These are phyloP conservation scores for Penaeus vannamei DNA, from an alignment of 1,140 invertebrate species.

Conservation along the genomic window DNA sequence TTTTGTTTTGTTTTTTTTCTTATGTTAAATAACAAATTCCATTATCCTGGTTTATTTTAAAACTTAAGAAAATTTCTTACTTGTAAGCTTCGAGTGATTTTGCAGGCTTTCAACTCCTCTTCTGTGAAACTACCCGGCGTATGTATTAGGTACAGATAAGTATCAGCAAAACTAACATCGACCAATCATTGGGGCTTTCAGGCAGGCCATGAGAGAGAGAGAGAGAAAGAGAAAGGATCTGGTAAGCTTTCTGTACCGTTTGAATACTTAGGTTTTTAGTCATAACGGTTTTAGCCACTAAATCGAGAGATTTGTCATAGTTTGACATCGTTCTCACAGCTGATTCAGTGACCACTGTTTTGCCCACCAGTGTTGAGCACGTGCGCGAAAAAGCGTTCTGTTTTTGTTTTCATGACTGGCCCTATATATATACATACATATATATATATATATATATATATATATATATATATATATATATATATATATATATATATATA, in stretches of 20 bases:
- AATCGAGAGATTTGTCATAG: background rate
- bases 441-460: background rate
- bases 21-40: too few species aligned
- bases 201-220: background rate
- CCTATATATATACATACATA: background rate
- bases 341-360: too few species aligned
- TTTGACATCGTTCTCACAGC: background rate
- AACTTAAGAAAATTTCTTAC: too few species aligned
- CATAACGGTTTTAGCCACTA: background rate
- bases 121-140: too few species aligned
- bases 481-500: conserved; percentile 22
- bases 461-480: conserved; percentile 16
- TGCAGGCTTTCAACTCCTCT: too few species aligned
- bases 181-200: background rate
- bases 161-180: background rate
- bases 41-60: too few species aligned
- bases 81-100: too few species aligned
- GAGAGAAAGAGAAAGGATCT: too few species aligned
- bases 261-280: background rate
- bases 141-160: background rate
- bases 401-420: too few species aligned
- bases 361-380: too few species aligned
- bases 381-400: too few species aligned
- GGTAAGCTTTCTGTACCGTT: background rate
- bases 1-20: too few species aligned